Base-by-base conservation (phyloP, 2,888 invertebrate genomes). In the Eristalis tenax region DNA sequence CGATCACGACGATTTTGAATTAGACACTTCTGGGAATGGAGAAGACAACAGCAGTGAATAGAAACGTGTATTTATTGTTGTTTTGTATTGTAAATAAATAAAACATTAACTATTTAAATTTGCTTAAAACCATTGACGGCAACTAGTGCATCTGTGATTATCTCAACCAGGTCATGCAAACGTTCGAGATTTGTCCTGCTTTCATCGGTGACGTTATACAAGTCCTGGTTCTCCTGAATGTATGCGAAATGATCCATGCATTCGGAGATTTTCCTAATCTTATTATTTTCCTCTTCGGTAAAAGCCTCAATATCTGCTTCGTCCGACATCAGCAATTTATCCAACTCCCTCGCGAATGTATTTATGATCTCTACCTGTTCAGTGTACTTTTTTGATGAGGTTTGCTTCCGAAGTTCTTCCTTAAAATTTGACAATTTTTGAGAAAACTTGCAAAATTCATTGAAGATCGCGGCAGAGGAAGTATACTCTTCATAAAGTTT, bases 161-260 rank as follows among this genome's bases (percentile, higher is more conserved):
- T 89, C 23, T 92, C 91, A 2, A 91, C 89, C 5, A 92, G 71
- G 28, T 86, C 89, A 4, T 91, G 91, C 1, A 92, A 77, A 13
- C 91, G 90, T 0, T 86, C 79, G 0, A 56, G 71, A 18, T 8
- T 69, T 15, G 22, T 35, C 28, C 76, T 68, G 32, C 68, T 50
- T 15, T 40, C 10, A 13, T 56, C 32, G 1, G 32, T 23, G 1
- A 32, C 35, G 6, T 32, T 76, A 40, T 81, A 84, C 1, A 88
- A 64, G 57, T 89, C 89, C 2, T 89, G 89, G 15, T 91, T 90
- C 3, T 86, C 81, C 5, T 89, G 90, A 68, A 92, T 79, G 73
- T 89, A 91, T 23, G 90, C 90, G 0, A 92, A 79, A 23, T 92
- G 89, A 64, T 90, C 89, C 89, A 92, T 89, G 61, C 89, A 90